These are phyloP conservation scores for Campylomormyrus tamandua DNA, from an alignment of 2,113 vertebrate genomes.

Conservation along the genomic window DNA sequence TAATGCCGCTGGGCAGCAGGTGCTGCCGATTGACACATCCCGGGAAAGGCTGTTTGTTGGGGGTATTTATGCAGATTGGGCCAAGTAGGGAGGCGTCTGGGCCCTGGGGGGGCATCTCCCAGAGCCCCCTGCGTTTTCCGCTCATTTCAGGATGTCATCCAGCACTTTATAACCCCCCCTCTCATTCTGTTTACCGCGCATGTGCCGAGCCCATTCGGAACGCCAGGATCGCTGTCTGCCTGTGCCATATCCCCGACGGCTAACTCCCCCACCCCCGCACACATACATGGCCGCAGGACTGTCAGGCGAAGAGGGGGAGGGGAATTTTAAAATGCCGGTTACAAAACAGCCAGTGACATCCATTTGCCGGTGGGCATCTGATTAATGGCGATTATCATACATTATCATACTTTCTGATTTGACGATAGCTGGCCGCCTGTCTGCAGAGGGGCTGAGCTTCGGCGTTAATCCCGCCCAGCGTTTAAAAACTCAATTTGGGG, in stretches of 20 bases:
- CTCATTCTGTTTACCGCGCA: background rate
- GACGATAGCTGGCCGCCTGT: constrained; percentile 79
- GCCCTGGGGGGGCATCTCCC: constrained; percentile 37
- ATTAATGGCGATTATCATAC: constrained; percentile 93
- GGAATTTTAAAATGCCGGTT: constrained; percentile 88
- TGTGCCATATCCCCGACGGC: constrained; percentile 39
- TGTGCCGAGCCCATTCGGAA: background rate
- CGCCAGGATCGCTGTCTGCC: background rate
- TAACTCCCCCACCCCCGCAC: background rate
- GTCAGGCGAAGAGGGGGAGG: constrained; percentile 64
- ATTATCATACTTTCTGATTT: constrained; percentile 95
- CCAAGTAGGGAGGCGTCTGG: constrained; percentile 60
- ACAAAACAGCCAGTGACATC: constrained; percentile 74
- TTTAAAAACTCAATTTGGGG: constrained; percentile 33
- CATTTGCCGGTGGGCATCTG: constrained; percentile 80
- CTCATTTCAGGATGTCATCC: background rate
- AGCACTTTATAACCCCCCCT: background rate
- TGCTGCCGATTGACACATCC: constrained; percentile 68
- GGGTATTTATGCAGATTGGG: constrained; percentile 80
- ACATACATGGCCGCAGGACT: constrained; percentile 57
- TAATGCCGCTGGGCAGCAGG: constrained; percentile 67
- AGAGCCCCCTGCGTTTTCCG: background rate
- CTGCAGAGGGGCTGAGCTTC: constrained; percentile 60
- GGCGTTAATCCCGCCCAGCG: constrained; percentile 53
- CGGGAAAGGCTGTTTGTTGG: constrained; percentile 59